Evolutionary conservation across 2,888 invertebrate genomes (phyloP), one percentile per base, ranked within the genome.

Genomic region (Hydrotaea cyrtoneurina): DNA sequence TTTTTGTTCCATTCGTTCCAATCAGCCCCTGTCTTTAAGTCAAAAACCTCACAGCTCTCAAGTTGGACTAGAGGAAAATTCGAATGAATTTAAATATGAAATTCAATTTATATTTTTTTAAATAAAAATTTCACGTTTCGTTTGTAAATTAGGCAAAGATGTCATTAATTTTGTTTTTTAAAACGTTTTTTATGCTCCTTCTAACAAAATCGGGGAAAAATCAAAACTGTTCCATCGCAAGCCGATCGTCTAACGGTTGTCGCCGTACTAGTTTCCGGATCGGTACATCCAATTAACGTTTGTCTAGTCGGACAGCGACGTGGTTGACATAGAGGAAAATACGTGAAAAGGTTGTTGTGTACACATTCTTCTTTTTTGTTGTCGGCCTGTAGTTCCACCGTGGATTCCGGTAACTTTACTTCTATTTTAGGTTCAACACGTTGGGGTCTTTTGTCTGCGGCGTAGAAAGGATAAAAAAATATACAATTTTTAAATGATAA

Each of bases 151-250:
- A n/a, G n/a, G n/a, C n/a, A n/a, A n/a, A n/a, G n/a, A n/a, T n/a
- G n/a, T n/a, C 43, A 43, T 8, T 11, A 43, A 43, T 13, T 31
- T 62, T 31, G 1, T 8, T 64, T 43, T 66, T 43, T 43, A 43
- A 10, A 3, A 17, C n/a, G n/a, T n/a, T n/a, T n/a, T n/a, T n/a
- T n/a, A n/a, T n/a, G n/a, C n/a, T n/a, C n/a, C 13, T 62, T 2
- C 23, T 31, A 62, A 2, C 62, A 8, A 8, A n/a, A 5, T 36
- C 17, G 36, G 4, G 66, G 66, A 21, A 43, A 66, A 39, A 8
- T 66, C 43, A 66, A 15, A 15, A 66, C 66, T 8, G 66, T 66
- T 0, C 66, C 66, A 66, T 66, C 66, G 43, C 43, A 66, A n/a
- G 66, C 66, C 39, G 43, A 11, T 39, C 39, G 2, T 64, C 39